Evolutionary conservation across 2,797 vertebrate species (phyloP), one percentile per base, ranked within the genome.

Genomic region (Pygocentrus nattereri): DNA sequence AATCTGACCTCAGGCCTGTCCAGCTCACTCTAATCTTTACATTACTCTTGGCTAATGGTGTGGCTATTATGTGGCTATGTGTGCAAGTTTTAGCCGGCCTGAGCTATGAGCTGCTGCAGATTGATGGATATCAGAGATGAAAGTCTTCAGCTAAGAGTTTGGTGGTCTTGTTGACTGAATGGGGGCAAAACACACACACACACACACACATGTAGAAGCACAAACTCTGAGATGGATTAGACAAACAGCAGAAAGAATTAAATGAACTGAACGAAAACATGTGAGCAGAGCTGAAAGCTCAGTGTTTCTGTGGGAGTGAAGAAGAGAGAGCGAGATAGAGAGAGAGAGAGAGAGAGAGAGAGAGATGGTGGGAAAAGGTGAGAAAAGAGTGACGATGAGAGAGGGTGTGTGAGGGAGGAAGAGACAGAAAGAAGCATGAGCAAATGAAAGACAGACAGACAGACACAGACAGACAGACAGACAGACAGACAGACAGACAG

Each of bases 101-200:
- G 38, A 41, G 67, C n/a, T 47, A n/a, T 38, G 47, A 6, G 67
- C 65, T 70, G 54, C 68, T 49, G 71, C 72, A 13, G 47, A 65
- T 58, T 77, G 80, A 77, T 71, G 68, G 68, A 77, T 77, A 82
- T 77, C 61, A 72, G 58, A 82, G 80, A 82, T 77, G 74, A 82
- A 82, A 82, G 80, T 71, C 74, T 72, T 77, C 80, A 82, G 67
- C 68, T 65, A 72, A 82, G 80, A 74, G 67, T 77, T 82, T 77
- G 80, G 67, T 72, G 80, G 80, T 58, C 80, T 65, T 64, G 56
- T 68, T 77, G 80, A 82, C 80, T 82, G 74, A 82, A 82, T 82
- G 80, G 67, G 80, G 80, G 34, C 34, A 38, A 2, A n/a, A 38
- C 34, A 38, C 3, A 38, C 34, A 50, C 74, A 81, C 58, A 54